Evolutionary conservation across 2,797 vertebrate species (phyloP).

Genomic region (Lepilemur septentrionalis): DNA sequence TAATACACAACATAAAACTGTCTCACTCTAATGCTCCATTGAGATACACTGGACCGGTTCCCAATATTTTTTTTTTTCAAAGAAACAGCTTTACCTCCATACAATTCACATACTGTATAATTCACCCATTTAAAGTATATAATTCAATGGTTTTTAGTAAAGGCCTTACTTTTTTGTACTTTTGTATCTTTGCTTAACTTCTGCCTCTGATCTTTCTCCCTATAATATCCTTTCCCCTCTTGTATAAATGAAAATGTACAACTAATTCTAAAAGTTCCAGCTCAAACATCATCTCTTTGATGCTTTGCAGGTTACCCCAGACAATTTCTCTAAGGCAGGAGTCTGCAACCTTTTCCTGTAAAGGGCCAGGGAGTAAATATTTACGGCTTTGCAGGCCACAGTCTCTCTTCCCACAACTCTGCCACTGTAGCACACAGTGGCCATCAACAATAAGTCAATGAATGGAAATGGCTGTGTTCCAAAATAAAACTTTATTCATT

Average conservation of each 20-base stretch:
- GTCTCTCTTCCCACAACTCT: not conserved
- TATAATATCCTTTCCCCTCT: not conserved
- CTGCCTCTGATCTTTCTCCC: not conserved
- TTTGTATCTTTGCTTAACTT: not conserved
- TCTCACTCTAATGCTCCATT: not conserved
- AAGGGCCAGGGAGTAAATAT: not conserved
- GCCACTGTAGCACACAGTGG: not conserved
- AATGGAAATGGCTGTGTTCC: not conserved
- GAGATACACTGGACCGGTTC: not conserved
- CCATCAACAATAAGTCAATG: not conserved
- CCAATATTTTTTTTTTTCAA: not conserved
- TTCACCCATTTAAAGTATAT: not conserved
- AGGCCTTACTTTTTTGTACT: not conserved
- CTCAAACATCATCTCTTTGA: not conserved
- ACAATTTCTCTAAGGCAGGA: not conserved
- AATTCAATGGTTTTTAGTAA: slow-evolving; percentile 1
- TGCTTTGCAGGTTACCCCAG: not conserved
- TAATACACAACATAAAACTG: not conserved
- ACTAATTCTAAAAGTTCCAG: slow-evolving; percentile 16
- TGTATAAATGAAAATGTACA: not conserved
- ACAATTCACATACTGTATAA: not conserved
- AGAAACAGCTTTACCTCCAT: not conserved
- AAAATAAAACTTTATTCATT: slow-evolving; percentile 20
- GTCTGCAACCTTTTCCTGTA: not conserved
- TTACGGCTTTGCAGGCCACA: not conserved